Evolutionary conservation across 2,797 vertebrate genomes (phyloP), one percentile per base, ranked within the genome.

Genomic region (Urocyon cinereoargenteus): DNA sequence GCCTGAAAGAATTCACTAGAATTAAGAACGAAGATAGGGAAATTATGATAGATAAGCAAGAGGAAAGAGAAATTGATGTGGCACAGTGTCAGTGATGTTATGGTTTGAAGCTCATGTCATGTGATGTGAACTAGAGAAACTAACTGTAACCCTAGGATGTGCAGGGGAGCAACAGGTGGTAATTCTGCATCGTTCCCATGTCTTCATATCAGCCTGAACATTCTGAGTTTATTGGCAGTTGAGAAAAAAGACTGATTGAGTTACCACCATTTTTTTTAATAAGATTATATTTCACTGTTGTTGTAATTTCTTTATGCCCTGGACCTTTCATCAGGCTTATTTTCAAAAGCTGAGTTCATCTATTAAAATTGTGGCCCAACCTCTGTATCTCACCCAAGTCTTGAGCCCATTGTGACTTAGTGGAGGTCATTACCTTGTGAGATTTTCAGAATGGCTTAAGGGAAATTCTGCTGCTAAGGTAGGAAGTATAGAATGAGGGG

Each of bases 131-230:
- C 96, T 96, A 98, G 95, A 98, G 98, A 97, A 98, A 98, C 98
- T 98, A 98, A 96, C 97, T 91, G 94, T 98, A 98, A 98, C 97
- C 90, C 95, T 96, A 98, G 98, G 96, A 98, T 98, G 98, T 97
- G 92, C 96, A 97, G 98, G 96, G 91, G 97, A 49, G 97, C 98
- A 98, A 97, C 98, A 98, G 97, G 96, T 98, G 98, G 97, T 95
- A 97, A 97, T 98, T 99, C 98, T 97, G 97, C 98, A 98, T 98
- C 98, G 96, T 98, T 97, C 98, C 97, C 96, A 97, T 98, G 96
- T 98, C 98, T 98, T 99, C 98, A 72, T 79, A 86, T 94, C 92
- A 97, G 97, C 97, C 98, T 95, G 62, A 91, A 97, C 97, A 98
- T 97, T 93, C 68, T 90, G 97, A 95, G 98, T 98, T 98, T 97